These are phyloP conservation scores for Nomada goodeniana DNA, from an alignment of 2,888 invertebrate genomes.

Conservation along the genomic window DNA sequence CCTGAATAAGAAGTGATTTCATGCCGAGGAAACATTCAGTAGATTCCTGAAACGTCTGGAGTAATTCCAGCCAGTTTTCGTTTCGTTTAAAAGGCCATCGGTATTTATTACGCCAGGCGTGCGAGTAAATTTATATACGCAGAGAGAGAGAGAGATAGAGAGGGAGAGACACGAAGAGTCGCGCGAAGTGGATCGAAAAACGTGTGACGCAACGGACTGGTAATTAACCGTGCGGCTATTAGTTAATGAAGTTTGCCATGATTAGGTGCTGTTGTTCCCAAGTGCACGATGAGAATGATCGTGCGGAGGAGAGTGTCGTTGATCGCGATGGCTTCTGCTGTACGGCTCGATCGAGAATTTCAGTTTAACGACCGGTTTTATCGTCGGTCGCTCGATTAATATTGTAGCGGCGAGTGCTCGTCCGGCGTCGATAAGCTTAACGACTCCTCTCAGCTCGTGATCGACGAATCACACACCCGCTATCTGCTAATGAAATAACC, in stretches of 20 bases:
- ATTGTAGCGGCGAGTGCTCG: slow-evolving; percentile 5
- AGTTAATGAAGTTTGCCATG: slow-evolving; percentile 35
- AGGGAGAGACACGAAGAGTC: background rate
- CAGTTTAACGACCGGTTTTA: slow-evolving; percentile 22
- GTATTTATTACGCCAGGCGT: no score
- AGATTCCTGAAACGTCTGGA: no score
- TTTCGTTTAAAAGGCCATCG: no score
- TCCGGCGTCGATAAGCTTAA: slow-evolving; percentile 33
- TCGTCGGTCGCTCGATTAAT: slow-evolving; percentile 19
- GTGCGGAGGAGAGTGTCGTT: background rate
- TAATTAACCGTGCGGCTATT: slow-evolving; percentile 35
- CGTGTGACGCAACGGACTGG: slow-evolving; percentile 30
- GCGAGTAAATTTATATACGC: background rate
- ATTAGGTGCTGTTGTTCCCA: slow-evolving; percentile 35
- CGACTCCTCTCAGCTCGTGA: slow-evolving; percentile 19
- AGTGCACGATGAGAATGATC: slow-evolving; percentile 36
- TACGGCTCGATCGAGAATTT: background rate
- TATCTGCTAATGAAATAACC: slow-evolving; percentile 35
- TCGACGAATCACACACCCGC: background rate
- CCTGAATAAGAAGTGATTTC: background rate
- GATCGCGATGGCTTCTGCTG: background rate
- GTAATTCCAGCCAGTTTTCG: no score
- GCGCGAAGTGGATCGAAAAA: slow-evolving; percentile 15
- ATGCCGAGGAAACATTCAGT: background rate
- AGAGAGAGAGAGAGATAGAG: no score